These are phyloP conservation scores for Zosterops borbonicus DNA, from an alignment of 2,113 vertebrate genomes.

Conservation along the genomic window DNA sequence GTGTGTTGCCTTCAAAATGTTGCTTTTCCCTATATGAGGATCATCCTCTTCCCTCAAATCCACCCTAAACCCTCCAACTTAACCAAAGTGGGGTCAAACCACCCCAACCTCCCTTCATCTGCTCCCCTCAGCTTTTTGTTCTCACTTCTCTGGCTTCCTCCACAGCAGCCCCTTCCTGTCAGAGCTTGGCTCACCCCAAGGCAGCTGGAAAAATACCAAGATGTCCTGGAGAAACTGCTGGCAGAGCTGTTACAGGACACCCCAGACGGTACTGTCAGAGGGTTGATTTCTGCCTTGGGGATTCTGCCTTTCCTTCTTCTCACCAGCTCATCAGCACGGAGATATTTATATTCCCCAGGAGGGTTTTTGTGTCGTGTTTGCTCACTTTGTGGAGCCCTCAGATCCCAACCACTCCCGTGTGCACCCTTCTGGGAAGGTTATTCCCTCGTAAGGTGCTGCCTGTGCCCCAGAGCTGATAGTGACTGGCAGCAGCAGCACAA, in stretches of 20 bases:
- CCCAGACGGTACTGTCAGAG: slow-evolving; percentile 16
- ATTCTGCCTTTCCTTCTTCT: slow-evolving; percentile 28
- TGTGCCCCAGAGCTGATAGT: neutral
- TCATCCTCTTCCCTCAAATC: neutral
- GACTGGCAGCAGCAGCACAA: neutral
- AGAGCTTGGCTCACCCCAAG: slow-evolving; percentile 63
- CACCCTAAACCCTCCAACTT: neutral
- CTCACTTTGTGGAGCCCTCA: neutral
- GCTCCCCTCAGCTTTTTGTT: neutral
- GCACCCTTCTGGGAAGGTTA: neutral
- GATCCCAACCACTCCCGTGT: neutral
- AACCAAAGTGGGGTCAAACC: neutral
- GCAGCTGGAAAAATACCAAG: slow-evolving; percentile 72
- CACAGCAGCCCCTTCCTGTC: slow-evolving; percentile 61
- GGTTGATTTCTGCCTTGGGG: slow-evolving; percentile 8
- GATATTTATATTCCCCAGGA: slow-evolving; percentile 38
- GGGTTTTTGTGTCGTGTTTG: neutral
- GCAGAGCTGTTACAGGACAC: slow-evolving; percentile 43
- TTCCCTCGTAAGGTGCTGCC: neutral
- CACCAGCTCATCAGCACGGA: neutral
- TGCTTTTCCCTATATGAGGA: neutral
- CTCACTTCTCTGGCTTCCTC: slow-evolving; percentile 46
- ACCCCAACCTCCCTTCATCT: neutral
- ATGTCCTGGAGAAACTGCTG: slow-evolving; percentile 65
- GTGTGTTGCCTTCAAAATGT: neutral